Conservation (phyloP, 2,113 vertebrate species). For the Oenanthe melanoleuca region DNA sequence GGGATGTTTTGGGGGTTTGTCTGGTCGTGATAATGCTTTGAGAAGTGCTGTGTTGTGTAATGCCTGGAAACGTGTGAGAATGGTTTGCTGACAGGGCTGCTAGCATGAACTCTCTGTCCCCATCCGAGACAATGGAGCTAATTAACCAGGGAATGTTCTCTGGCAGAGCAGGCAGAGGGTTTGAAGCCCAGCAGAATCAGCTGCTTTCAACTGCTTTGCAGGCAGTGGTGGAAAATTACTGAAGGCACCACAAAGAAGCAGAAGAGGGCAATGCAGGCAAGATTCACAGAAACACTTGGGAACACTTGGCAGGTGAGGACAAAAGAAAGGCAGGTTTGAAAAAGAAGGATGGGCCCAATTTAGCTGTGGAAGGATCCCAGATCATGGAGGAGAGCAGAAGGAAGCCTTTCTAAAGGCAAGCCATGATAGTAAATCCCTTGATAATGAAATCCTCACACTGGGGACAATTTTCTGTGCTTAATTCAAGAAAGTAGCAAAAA, state of each 20-base stretch:
- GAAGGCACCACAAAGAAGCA: not conserved
- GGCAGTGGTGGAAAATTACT: constrained; percentile 12
- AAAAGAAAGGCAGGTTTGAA: not conserved
- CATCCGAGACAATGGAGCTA: not conserved
- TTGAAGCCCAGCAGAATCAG: not conserved
- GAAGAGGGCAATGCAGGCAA: not conserved
- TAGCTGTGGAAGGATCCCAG: not conserved
- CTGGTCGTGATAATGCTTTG: not conserved
- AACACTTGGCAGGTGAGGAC: not conserved
- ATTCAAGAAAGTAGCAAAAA: not conserved
- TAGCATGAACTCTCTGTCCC: not conserved
- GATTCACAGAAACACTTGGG: not conserved
- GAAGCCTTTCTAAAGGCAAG: not conserved
- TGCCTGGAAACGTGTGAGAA: not conserved
- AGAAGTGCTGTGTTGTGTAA: not conserved
- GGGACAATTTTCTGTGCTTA: not conserved
- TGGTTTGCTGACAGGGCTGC: not conserved
- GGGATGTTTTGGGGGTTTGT: not conserved
- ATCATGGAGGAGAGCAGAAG: not conserved
- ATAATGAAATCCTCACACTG: not conserved
- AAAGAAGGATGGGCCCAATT: not conserved
- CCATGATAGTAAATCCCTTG: not conserved
- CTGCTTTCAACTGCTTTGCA: not conserved
- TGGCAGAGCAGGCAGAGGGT: not conserved
- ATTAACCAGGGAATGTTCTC: constrained; percentile 14